Evolutionary conservation across 2,113 vertebrate species (phyloP), one percentile per base, ranked within the genome.

Genomic region (Solenodon paradoxus): DNA sequence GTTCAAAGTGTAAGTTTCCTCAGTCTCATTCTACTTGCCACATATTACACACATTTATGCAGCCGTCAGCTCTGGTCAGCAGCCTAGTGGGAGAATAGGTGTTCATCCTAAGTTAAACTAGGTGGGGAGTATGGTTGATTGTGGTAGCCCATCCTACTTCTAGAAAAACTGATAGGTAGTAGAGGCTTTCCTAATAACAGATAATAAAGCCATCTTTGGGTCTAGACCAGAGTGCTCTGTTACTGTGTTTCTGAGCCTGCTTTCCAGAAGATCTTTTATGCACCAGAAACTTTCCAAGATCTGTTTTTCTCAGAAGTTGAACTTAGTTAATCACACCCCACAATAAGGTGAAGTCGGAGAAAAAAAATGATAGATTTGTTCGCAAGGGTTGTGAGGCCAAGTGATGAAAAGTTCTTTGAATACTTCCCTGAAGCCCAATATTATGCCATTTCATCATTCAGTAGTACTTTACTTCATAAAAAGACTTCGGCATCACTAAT

Each of bases 391-490:
- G 0, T 40, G 57, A 49, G 11, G 6, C 61, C 63, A 86, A 12
- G 42, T 17, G 7, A 22, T 57, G 28, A 35, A 66, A 20, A 15
- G 26, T 5, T 66, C 2, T 86, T 75, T 91, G 32, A 8, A 45
- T 32, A 13, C 10, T 40, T 22, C 1, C 72, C 32, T 49, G 16
- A 93, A 86, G 42, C 51, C 30, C 8, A 92, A 45, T 47, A 35
- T 71, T 75, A 61, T 81, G 32, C 84, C 47, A 42, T 78, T 88
- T 97, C 40, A 78, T 38, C 55, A 38, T 88, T 66, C 55, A 94
- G 85, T 38, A 77, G 49, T 71, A 55, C 88, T 91, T 96, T 71
- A 55, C 88, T 91, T 96, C 57, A 61, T 91, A 95, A 96, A 95
- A 95, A 72, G 66, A 86, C 24, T 59, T 94, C n/a, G 91, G 68